Evolutionary conservation across 2,888 invertebrate genomes (phyloP).

Genomic region (Drosophila testacea): DNA sequence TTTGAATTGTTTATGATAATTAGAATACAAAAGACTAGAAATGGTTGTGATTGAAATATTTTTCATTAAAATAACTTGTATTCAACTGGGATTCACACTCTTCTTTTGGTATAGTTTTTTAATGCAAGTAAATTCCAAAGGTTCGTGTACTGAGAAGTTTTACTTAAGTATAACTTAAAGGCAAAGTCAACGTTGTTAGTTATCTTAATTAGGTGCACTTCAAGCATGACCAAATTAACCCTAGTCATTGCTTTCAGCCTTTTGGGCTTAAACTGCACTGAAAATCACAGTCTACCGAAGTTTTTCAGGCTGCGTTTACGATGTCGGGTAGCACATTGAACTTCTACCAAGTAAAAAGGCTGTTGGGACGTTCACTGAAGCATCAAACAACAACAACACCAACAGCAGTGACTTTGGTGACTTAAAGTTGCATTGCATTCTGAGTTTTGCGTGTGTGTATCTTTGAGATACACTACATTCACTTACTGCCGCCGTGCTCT

Average conservation of each 20-base stretch:
- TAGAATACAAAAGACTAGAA: too few relatives aligned
- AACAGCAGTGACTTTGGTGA: slow-evolving; percentile 31
- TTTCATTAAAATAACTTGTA: background rate
- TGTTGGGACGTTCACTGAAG: slow-evolving; percentile 63
- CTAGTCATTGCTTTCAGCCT: slow-evolving; percentile 1
- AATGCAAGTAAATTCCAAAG: background rate
- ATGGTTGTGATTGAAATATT: too few relatives aligned
- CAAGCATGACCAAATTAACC: slow-evolving; percentile 64
- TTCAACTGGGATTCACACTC: background rate
- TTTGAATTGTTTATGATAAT: too few relatives aligned
- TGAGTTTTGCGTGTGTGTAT: slow-evolving; percentile 33
- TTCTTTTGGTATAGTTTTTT: background rate
- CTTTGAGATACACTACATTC: slow-evolving; percentile 55
- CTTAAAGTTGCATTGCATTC: slow-evolving; percentile 63
- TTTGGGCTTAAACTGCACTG: slow-evolving; percentile 30
- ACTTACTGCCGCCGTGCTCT: slow-evolving; percentile 56
- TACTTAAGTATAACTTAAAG: slow-evolving; percentile 1
- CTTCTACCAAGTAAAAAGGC: slow-evolving; percentile 35
- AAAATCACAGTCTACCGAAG: slow-evolving; percentile 53
- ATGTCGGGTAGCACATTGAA: slow-evolving; percentile 48
- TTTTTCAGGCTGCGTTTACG: background rate
- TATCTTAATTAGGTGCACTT: slow-evolving; percentile 49
- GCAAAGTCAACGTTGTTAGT: background rate
- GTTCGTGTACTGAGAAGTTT: background rate
- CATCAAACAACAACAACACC: slow-evolving; percentile 38